Base-by-base conservation (phyloP, 2,888 invertebrate genomes). In the Ormyrus nitidulus region DNA sequence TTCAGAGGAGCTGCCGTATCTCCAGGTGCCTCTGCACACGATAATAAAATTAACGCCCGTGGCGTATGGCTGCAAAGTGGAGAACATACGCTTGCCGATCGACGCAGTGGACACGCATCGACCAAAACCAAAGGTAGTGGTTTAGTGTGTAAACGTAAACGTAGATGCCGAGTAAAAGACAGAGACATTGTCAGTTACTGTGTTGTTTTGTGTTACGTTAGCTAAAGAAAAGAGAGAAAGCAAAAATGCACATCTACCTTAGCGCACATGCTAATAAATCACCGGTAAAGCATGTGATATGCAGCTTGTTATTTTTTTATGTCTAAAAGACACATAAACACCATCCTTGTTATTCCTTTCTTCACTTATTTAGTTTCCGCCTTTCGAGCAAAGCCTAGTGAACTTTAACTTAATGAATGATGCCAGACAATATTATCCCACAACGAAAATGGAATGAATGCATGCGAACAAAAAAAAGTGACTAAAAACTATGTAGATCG, bases 101-200 rank as follows among this genome's bases (percentile, higher is more conserved):
- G 96, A 96, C 79, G 98, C 99, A 82, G 99, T 99, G 79, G 97
- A 99, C 91, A 99, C 99, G 72, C 99, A 99, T 91, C 94, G 98
- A 71, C 94, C 97, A 78, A 98, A 97, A 91, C 98, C 98, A 86
- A 92, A 93, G 91, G 95, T 96, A 92, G 89, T 90, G 84, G 81
- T 71, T 82, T 79, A 82, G 74, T 79, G 77, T 81, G 62, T 72
- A 79, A 58, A 79, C 68, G 68, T 53, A 54, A 68, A 68, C 51
- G 49, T 53, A 54, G 34, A 58, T n/a, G 34, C 34, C 34, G 34
- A 51, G 13, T 0, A 34, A 54, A 8, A 49, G 5, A 51, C 10
- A 46, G 46, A 58, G n/a, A 58, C 13, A 46, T 13, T 13, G 44
- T 5, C 5, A 34, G 62, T 9, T 54, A 34, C 13, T 62, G 62